These are phyloP conservation scores for Leucozona laternaria DNA, from an alignment of 2,888 invertebrate species.

Conservation along the genomic window DNA sequence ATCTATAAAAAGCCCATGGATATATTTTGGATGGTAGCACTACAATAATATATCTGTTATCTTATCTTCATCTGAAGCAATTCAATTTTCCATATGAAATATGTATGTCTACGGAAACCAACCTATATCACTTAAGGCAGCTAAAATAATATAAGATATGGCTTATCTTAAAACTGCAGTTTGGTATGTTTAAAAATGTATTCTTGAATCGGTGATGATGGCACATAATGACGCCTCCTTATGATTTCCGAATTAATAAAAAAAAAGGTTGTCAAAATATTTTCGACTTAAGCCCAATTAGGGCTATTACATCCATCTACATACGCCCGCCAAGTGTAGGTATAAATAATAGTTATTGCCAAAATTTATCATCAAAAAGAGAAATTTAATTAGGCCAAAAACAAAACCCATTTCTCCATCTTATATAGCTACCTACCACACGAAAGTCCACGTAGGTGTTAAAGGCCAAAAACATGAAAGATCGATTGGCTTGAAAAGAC, in stretches of 20 bases:
- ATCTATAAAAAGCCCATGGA: no score
- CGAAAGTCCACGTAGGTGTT: constrained; percentile 53
- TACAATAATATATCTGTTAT: neutral
- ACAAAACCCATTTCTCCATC: neutral
- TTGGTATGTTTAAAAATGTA: neutral
- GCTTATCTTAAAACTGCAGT: neutral
- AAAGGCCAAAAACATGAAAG: constrained; percentile 21
- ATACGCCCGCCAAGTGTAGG: neutral
- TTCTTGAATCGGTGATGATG: neutral
- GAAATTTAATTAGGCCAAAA: constrained; percentile 38
- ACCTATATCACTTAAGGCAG: neutral
- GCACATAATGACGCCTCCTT: neutral
- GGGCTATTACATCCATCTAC: neutral
- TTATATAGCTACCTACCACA: neutral
- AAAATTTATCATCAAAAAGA: constrained; percentile 14
- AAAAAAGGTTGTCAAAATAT: neutral
- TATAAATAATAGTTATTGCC: neutral
- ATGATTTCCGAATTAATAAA: neutral
- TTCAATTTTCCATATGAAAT: neutral
- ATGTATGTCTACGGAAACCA: no score
- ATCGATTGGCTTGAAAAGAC: constrained; percentile 28
- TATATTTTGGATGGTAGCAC: neutral
- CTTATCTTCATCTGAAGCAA: neutral
- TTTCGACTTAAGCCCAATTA: neutral
- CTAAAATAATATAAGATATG: neutral